These are phyloP conservation scores for Pegoplata infirma DNA, from an alignment of 2,888 invertebrate genomes.

Conservation along the genomic window DNA sequence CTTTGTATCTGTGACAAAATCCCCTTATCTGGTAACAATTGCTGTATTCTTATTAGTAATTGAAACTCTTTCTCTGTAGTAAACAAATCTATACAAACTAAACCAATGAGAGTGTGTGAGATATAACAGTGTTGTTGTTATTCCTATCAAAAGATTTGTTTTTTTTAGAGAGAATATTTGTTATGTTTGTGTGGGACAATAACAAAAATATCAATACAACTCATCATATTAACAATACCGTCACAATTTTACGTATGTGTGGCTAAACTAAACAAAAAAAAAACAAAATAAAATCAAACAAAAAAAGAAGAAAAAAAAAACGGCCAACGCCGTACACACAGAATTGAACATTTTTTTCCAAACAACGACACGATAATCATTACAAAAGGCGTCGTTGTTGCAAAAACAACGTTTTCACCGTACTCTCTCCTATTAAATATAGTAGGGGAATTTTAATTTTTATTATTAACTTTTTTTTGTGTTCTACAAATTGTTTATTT, in stretches of 20 bases:
- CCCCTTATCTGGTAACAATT: neutral
- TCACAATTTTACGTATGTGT: slow-evolving; percentile 5
- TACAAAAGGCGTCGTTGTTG: slow-evolving; percentile 64
- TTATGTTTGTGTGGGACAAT: slow-evolving; percentile 48
- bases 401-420: slow-evolving; percentile 61
- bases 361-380: slow-evolving; percentile 61
- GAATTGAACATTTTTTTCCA: slow-evolving; percentile 54
- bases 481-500: slow-evolving; percentile 23
- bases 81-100: slow-evolving; percentile 30
- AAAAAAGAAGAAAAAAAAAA: slow-evolving; percentile 33
- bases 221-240: slow-evolving; percentile 40
- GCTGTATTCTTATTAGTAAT: neutral
- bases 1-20: neutral
- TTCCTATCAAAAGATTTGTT: slow-evolving; percentile 3
- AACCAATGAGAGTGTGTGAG: slow-evolving; percentile 2
- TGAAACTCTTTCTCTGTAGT: slow-evolving; percentile 33
- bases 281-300: too few relatives aligned
- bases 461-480: slow-evolving; percentile 33
- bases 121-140: neutral
- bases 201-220: slow-evolving; percentile 56
- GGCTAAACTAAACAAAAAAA: slow-evolving; percentile 24
- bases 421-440: slow-evolving; percentile 47
- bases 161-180: slow-evolving; percentile 8
- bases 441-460: slow-evolving; percentile 21
- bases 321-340: slow-evolving; percentile 55